Evolutionary conservation across 2,888 invertebrate genomes (phyloP), one percentile per base, ranked within the genome.

Genomic region (Acronicta alni): DNA sequence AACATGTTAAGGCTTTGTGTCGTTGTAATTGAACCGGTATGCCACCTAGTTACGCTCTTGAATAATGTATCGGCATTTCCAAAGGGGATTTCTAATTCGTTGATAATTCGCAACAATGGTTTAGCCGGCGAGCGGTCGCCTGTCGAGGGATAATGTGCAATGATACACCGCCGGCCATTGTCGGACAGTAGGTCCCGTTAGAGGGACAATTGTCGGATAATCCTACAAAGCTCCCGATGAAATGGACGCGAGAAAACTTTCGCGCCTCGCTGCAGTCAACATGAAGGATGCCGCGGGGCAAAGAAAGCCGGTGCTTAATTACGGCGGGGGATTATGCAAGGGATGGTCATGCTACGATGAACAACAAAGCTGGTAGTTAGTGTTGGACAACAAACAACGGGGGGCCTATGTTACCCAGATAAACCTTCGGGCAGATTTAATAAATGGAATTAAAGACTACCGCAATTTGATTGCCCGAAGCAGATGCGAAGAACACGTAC

Each of bases 1-100:
- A 67, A 73, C 72, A 69, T 45, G 64, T 61, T 48, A 53, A n/a
- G 17, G 58, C 45, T 49, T 84, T 85, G 81, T 83, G 62, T 57
- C 45, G 54, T 41, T 70, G 63, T 83, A 81, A 84, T 85, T 81
- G 84, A 80, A 81, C 77, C 75, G 75, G 69, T 74, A 79, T 87
- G 93, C 93, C 93, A 93, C 93, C 93, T 92, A 90, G 92, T 89
- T 93, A 93, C 93, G 91, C 92, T 85, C 77, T 82, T 77, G 79
- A 76, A 88, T 85, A 84, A 83, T 64, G 69, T 69, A 82, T 79
- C 91, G 91, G 89, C 79, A 68, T 76, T 67, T 60, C 75, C 82
- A 86, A 91, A 88, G 87, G 72, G 75, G 81, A 83, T 88, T 89
- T 90, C 83, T 93, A 93, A 93, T 93, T 93, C 89, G 89, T 80